Evolutionary conservation across 1,140 invertebrate genomes (phyloP), one percentile per base, ranked within the genome.

Genomic region (Leguminivora glycinivorella): DNA sequence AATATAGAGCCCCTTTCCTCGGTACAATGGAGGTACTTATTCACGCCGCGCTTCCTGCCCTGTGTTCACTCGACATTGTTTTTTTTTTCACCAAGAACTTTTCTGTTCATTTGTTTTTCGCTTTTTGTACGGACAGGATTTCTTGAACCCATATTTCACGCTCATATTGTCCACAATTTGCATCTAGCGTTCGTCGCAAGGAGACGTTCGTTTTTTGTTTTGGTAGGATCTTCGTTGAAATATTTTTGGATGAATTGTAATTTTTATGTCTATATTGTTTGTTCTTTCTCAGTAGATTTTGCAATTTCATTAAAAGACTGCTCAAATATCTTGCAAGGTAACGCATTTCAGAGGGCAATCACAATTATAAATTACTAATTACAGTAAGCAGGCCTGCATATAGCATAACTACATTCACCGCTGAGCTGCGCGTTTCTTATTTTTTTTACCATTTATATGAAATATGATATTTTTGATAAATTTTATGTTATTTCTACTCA

Each of bases 101-200:
- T 84, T 88, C 84, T 85, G 80, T 87, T 89, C 85, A 88, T 86
- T 89, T 87, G 83, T 83, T 87, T 83, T 82, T 75, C 70, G 72
- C 76, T 73, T 78, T 78, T 81, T 80, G 80, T 83, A 68, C 70
- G 78, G 70, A 75, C 86, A 88, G 88, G 88, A 90, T 90, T 86
- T 87, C 85, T 86, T 84, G 82, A 83, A 81, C 84, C 88, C 88
- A 85, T 90, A 88, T 90, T 88, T 90, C 83, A 88, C 81, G 77
- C 78, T 90, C 88, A 90, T 90, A 90, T 90, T 90, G 88, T 87
- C 76, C 74, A 70, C 78, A 68, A 78, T 80, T 86, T 78, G 79
- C 78, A 79, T 82, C 74, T 66, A 78, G 75, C 70, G 43, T n/a
- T n/a, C n/a, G n/a, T n/a, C n/a, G n/a, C n/a, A 66, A 29, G 29